Conservation (phyloP, 2,113 vertebrate genomes). For the Podarcis cretensis region DNA sequence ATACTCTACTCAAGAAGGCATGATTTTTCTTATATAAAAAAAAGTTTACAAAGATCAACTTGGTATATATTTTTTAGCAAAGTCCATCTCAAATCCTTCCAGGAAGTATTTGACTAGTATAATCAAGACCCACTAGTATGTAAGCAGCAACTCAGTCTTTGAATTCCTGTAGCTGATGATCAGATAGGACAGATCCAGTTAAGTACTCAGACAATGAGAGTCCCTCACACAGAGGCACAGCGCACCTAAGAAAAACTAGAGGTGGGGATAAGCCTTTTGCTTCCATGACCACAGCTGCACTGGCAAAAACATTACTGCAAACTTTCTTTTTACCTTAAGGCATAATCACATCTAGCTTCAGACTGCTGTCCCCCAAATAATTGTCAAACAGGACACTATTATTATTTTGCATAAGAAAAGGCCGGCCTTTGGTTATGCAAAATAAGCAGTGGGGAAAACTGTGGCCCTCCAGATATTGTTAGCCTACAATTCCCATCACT, state of each 20-base stretch:
- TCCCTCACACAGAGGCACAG: neutral
- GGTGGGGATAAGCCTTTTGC: neutral
- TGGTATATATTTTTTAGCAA: neutral
- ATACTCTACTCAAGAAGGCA: neutral
- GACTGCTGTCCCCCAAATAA: neutral
- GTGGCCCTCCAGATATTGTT: no score
- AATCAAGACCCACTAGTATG: neutral
- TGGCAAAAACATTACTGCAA: no score
- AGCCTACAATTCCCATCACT: no score
- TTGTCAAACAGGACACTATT: neutral
- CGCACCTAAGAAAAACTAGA: neutral
- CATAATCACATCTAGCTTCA: neutral
- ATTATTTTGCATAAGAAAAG: neutral
- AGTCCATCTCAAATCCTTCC: neutral
- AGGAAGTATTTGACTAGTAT: neutral
- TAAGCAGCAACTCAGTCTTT: neutral
- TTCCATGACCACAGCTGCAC: neutral
- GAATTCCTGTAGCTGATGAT: neutral
- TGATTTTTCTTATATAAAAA: neutral
- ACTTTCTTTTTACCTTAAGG: neutral
- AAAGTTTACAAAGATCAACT: neutral
- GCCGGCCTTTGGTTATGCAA: no score
- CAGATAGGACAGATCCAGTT: neutral
- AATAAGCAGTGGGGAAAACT: no score
- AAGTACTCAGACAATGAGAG: neutral